Base-by-base conservation (phyloP, 2,797 vertebrate species). In the Clarias platycephalus region DNA sequence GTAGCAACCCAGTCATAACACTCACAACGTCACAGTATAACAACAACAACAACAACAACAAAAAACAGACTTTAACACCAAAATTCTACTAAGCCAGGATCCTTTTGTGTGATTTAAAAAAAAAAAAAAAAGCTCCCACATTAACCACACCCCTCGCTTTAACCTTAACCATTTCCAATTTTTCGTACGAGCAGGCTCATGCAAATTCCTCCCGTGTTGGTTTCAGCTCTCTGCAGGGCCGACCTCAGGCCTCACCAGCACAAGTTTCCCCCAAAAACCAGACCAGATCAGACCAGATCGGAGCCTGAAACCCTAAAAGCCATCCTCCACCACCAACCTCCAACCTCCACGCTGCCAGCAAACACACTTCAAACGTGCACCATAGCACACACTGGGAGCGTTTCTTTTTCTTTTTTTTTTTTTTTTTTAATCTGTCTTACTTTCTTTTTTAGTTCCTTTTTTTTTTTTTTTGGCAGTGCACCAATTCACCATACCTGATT, bases 221-320 rank as follows among this genome's bases (percentile, higher is more conserved):
- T 88, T 87, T 86, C 79, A 81, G 71, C 63, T 72, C 34, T 85
- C 81, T 83, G 81, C 79, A 84, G 62, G 71, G 81, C 85, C 83
- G 68, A 88, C 88, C 89, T 90, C 89, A 88, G 86, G 71, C 74
- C 84, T 87, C 84, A 87, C 87, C 86, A 85, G 85, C 83, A 55
- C 83, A 58, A 80, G 75, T 83, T 86, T 87, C 83, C 85, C 85
- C 85, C 49, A 53, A 89, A 85, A 87, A 74, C 87, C 85, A 87
- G 86, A 87, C 86, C 87, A 89, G 87, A 89, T 83, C 87, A 88
- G 88, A 89, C 88, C 89, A 89, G 90, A 93, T 93, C 93, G 83
- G 92, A 91, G 93, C 89, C 90, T 90, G 86, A 90, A 92, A 91
- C 91, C 92, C 91, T 90, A 91, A 92, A 93, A 91, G 88, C 90